phyloP scores from a whole-genome alignment of 2,113 vertebrate species.

The Cinclus cinclus region DNA sequence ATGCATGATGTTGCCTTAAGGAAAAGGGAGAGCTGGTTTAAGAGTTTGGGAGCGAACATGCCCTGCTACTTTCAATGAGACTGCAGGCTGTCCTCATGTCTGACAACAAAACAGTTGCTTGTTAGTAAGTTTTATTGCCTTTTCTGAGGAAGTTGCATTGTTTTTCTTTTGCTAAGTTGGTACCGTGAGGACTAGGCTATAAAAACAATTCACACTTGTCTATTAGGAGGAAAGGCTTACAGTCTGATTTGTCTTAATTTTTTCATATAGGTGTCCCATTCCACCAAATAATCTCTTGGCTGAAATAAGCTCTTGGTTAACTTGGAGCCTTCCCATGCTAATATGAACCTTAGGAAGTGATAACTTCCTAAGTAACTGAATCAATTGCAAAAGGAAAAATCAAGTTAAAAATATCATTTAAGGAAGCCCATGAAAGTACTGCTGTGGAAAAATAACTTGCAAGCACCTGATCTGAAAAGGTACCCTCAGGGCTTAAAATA shows the following conservation, averaged over 20 bases:
- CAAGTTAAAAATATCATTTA: neutral
- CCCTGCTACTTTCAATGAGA: neutral
- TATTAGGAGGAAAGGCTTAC: neutral
- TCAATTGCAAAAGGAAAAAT: neutral
- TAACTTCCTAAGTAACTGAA: neutral
- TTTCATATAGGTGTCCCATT: neutral
- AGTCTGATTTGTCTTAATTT: neutral
- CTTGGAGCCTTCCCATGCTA: neutral
- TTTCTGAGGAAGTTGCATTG: neutral
- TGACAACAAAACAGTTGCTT: neutral
- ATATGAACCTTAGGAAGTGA: neutral
- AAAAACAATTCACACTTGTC: neutral
- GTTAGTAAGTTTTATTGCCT: neutral
- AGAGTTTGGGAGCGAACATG: neutral
- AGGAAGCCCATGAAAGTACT: neutral
- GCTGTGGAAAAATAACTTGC: neutral
- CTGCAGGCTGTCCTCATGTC: neutral
- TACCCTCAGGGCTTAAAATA: neutral
- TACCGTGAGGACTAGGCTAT: neutral
- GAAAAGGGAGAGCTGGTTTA: neutral
- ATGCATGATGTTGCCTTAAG: neutral
- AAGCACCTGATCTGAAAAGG: neutral
- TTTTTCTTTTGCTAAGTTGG: neutral
- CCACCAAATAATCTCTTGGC: neutral
- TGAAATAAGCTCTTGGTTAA: neutral